Evolutionary conservation across 1,140 invertebrate species (phyloP), one percentile per base, ranked within the genome.

Genomic region (Drosophila kanapiae): DNA sequence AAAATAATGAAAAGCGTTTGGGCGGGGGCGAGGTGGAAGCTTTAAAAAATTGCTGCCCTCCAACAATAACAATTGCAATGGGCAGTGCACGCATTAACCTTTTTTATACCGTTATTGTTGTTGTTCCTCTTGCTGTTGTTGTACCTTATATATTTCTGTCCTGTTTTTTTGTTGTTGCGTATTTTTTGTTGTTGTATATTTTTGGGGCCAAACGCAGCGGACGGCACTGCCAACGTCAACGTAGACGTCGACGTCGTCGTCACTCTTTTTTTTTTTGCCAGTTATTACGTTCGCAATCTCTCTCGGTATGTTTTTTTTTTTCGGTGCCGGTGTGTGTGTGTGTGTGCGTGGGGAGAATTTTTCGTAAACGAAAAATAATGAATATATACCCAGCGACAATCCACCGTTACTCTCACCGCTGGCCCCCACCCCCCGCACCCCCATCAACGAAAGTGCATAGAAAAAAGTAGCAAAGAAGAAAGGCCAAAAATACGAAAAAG

Each of bases 281-380:
- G 83, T 91, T 91, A 91, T 91, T 91, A 91, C 86, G 78, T 81
- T 91, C 80, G 69, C 82, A 82, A 80, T 90, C 62, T 79, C 76
- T 53, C 61, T 61, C 40, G 56, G 18, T 38, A 49, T 49, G 29
- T 31, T 49, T 65, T 75, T 86, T 62, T 80, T 78, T 86, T 72
- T 75, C 43, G 69, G 75, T 60, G 45, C 31, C 45, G n/a, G 43
- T 23, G 23, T 23, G 23, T 23, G 53, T 61, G 65, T 64, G 64
- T 67, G 56, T 70, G 60, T 78, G 75, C 58, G 75, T 78, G 48
- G 54, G 59, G 80, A 80, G 81, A 85, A 84, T 82, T 88, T 91
- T 91, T 91, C 88, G 88, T 91, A 91, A 91, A 91, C 88, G 88
- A 91, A 91, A 90, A 90, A 90, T 90, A 90, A 90, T 90, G 85